These are phyloP conservation scores for Clavelina lepadiformis DNA, from an alignment of 23 tunicate genomes.

Conservation along the genomic window DNA sequence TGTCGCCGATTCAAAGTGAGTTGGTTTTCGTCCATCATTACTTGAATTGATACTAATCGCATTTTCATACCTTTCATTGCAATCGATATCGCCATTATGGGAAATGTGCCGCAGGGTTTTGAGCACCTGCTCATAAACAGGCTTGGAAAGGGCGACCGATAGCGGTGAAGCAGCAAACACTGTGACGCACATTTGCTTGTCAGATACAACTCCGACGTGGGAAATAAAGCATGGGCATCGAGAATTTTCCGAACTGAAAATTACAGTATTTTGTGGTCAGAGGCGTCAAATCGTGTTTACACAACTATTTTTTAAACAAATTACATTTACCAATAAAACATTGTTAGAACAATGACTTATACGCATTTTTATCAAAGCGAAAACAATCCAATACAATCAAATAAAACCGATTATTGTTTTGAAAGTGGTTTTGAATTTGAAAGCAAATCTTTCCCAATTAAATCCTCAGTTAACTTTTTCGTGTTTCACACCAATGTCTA, in stretches of 20 bases:
- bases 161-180: slow-evolving; percentile 31
- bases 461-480: too few relatives aligned
- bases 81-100: slow-evolving; percentile 73
- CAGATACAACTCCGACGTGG: slow-evolving; percentile 49
- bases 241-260: slow-evolving; percentile 1
- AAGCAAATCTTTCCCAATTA: too few relatives aligned
- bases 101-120: slow-evolving; percentile 84
- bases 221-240: slow-evolving; percentile 22
- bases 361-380: too few relatives aligned
- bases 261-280: too few relatives aligned
- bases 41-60: not conserved
- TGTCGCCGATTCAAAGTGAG: slow-evolving; percentile 2
- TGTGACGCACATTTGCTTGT: slow-evolving; percentile 57
- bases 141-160: slow-evolving; percentile 67
- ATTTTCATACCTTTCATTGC: not conserved
- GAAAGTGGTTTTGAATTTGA: too few relatives aligned
- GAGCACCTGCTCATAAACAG: slow-evolving; percentile 83
- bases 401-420: too few relatives aligned
- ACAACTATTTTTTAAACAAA: too few relatives aligned
- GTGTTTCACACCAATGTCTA: too few relatives aligned
- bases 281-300: too few relatives aligned
- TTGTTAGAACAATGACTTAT: too few relatives aligned
- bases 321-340: too few relatives aligned
- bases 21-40: not conserved
- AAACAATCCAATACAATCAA: too few relatives aligned